Evolutionary conservation across 2,113 vertebrate genomes (phyloP), one percentile per base, ranked within the genome.

Genomic region (Petromus typicus): DNA sequence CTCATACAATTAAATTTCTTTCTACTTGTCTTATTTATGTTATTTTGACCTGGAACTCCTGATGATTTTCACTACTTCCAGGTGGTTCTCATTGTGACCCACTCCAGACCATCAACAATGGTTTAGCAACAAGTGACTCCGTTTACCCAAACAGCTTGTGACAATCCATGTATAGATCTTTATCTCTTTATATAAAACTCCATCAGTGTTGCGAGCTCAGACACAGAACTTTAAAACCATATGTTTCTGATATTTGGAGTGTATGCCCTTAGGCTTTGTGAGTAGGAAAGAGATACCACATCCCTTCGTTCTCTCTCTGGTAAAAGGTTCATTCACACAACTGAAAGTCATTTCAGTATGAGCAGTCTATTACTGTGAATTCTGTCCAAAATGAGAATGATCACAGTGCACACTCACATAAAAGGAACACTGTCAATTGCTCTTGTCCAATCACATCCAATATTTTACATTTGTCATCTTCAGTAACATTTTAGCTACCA

Each of bases 81-180:
- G 99, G 99, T 99, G 99, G 99, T 99, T 99, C 98, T 99, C 98
- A 99, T 99, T 99, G 98, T 98, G 98, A 97, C 97, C 97, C 97
- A 98, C 98, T 98, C 98, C 98, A 98, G 98, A 98, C 98, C 98
- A 98, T 99, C 99, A 98, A 98, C 97, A 98, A 96, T 98, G 98
- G 98, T 98, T 99, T 98, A 98, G 98, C 95, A 97, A 97, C 97
- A 98, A n/a, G 98, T 96, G 97, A 98, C 95, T 97, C 96, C 97
- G 97, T 98, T 99, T 98, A 97, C 98, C 97, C 97, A 98, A 98
- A 99, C 97, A 97, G 95, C 97, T 98, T 98, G 98, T 99, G 99
- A 98, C 99, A 98, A 98, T 98, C 98, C 98, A 97, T 88, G 97
- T 96, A 97, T 96, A 98, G 98, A 98, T 99, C 98, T 99, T 99